Evolutionary conservation across 2,113 vertebrate genomes (phyloP).

Genomic region (Ammodramus savannarum): DNA sequence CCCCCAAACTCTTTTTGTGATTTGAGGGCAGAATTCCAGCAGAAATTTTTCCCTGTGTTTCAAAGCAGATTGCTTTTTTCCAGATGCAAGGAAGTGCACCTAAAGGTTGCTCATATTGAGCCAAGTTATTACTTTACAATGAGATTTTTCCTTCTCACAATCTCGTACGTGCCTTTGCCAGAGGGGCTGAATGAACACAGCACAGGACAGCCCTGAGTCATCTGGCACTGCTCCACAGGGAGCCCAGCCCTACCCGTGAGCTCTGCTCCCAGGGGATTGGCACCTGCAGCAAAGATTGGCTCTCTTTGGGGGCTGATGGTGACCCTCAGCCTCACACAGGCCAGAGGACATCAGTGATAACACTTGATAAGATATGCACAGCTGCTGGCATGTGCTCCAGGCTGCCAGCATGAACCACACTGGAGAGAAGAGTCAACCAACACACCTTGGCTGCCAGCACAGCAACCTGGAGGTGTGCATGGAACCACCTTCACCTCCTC

Average conservation of each 20-base stretch:
- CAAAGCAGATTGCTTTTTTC: neutral
- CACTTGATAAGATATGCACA: neutral
- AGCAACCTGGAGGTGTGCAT: rapidly evolving
- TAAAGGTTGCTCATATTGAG: neutral
- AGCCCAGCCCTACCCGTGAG: neutral
- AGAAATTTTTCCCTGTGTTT: neutral
- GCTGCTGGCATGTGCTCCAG: rapidly evolving
- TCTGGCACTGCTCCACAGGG: neutral
- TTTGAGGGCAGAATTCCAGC: neutral
- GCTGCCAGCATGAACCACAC: rapidly evolving
- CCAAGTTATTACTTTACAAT: neutral
- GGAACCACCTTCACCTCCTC: neutral
- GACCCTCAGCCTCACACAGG: neutral
- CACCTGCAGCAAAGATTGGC: neutral
- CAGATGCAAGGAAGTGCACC: neutral
- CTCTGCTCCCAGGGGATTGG: neutral
- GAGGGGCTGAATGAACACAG: neutral
- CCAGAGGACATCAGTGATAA: neutral
- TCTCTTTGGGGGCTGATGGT: neutral
- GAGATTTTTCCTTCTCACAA: neutral
- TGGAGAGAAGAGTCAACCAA: neutral
- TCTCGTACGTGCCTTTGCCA: neutral
- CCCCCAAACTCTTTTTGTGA: neutral
- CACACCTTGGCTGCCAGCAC: neutral
- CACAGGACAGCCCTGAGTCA: neutral